Evolutionary conservation across 30 jellyfish, hydroid and myxozoan species (phyloP), one percentile per base, ranked within the genome.

Genomic region (Hydra vulgaris): DNA sequence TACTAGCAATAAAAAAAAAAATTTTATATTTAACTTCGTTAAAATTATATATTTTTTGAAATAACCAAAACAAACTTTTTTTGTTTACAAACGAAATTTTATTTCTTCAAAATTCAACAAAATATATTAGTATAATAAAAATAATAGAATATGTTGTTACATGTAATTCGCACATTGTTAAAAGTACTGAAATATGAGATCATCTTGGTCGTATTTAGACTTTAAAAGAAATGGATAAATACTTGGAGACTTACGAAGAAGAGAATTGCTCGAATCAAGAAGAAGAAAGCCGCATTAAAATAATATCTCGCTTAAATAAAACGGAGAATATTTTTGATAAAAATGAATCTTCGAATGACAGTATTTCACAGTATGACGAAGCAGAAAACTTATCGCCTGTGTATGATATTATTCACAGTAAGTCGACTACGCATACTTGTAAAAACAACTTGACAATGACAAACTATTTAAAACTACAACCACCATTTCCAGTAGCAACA

Each of bases 211-310:
- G n/a, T 75, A 15, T 23, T 75, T 75, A 92, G 98, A 92, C 98
- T 24, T 86, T 92, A 21, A 88, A 94, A 78, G 98, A 92, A 66
- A 92, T 92, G 98, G 98, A 92, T 79, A 86, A 74, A 85, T 92
- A 92, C 85, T 79, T 92, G 78, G 98, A 92, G 53, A 73, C 84
- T 27, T 74, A 76, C 18, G 87, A 74, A 21, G 21, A 69, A 8
- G 84, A 70, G 12, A 26, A 71, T 70, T 89, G 98, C 21, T 54
- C 87, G 23, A 87, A 96, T 76, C 79, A 96, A 26, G 74, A 82
- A 22, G n/a, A n/a, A n/a, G n/a, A n/a, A n/a, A n/a, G n/a, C n/a
- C n/a, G n/a, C n/a, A n/a, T n/a, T n/a, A n/a, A n/a, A n/a, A n/a
- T n/a, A n/a, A n/a, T n/a, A n/a, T n/a, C n/a, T n/a, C 80, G 96